phyloP scores from a whole-genome alignment of 2,888 invertebrate genomes.

The Lapara coniferarum region DNA sequence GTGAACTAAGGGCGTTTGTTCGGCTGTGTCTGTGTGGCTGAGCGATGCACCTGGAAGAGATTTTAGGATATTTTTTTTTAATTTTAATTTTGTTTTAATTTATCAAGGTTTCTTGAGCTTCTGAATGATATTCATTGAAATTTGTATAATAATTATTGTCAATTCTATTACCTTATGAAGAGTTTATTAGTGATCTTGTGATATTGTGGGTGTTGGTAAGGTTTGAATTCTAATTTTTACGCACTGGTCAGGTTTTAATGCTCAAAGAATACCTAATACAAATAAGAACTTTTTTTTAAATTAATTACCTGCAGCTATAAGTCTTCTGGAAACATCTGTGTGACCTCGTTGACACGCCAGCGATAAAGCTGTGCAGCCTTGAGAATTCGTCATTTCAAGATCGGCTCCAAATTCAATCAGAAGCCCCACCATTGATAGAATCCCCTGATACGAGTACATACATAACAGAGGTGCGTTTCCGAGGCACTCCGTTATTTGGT shows the following conservation, averaged over 20 bases:
- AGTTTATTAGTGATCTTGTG: too few relatives aligned
- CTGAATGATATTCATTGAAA: too few relatives aligned
- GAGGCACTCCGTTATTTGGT: constrained; percentile 91
- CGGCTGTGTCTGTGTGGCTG: constrained; percentile 91
- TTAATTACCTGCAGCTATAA: constrained; percentile 85
- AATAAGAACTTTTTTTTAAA: not conserved
- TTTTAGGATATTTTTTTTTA: too few relatives aligned
- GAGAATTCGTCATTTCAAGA: constrained; percentile 92
- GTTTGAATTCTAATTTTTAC: too few relatives aligned
- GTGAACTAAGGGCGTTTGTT: constrained; percentile 94
- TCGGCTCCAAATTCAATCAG: constrained; percentile 94
- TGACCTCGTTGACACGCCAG: constrained; percentile 95
- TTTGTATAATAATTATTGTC: too few relatives aligned
- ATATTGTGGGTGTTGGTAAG: too few relatives aligned
- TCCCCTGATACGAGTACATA: constrained; percentile 96
- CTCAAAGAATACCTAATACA: not conserved
- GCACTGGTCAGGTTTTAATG: too few relatives aligned
- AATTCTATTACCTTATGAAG: not conserved
- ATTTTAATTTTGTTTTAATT: too few relatives aligned
- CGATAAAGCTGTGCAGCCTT: constrained; percentile 94
- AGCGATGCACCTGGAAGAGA: constrained; percentile 84
- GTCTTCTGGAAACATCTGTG: constrained; percentile 90
- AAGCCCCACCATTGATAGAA: constrained; percentile 94
- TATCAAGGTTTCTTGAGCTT: too few relatives aligned
- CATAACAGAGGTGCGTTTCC: constrained; percentile 93